A percentile compares a stretch with the other conserved stretches of the same genome.
These are phyloP conservation scores for Centruroides vittatus DNA, from an alignment of 1,140 invertebrate species.

Conservation along the genomic window DNA sequence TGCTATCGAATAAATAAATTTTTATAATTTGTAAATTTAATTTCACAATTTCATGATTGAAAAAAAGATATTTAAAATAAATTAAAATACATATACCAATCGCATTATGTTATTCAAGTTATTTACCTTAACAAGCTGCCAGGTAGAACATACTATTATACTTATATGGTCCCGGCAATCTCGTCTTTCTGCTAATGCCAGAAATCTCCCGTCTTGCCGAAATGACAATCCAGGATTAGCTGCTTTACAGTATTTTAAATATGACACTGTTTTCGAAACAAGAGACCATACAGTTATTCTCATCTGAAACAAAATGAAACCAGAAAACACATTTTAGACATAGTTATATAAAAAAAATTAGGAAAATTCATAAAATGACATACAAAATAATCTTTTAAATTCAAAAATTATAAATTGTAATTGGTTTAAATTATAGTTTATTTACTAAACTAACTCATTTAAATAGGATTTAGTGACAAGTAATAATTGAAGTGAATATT, in stretches of 20 bases:
- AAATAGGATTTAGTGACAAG: too few species aligned
- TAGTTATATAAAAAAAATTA: too few species aligned
- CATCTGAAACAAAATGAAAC: constrained; percentile 20
- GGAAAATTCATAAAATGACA: too few species aligned
- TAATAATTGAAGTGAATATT: too few species aligned
- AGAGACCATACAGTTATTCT: constrained; percentile 37
- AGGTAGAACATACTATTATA: constrained; percentile 31
- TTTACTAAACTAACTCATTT: too few species aligned
- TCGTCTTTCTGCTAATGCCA: constrained; percentile 34
- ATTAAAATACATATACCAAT: background rate
- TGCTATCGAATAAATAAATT: background rate
- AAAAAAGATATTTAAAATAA: background rate
- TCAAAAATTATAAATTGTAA: too few species aligned
- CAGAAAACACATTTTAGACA: too few species aligned
- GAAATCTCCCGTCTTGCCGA: constrained; percentile 29
- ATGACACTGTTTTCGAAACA: constrained; percentile 32
- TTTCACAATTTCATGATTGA: too few species aligned
- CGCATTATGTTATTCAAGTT: background rate
- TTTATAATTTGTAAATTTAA: background rate
- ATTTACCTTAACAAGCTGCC: constrained; percentile 32
- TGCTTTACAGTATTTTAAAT: constrained; percentile 35
- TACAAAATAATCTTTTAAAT: too few species aligned
- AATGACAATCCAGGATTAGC: constrained; percentile 25
- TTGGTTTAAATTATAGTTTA: too few species aligned
- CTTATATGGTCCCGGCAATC: constrained; percentile 36